A percentile compares a stretch with the other conserved stretches of the same genome.
Conservation (phyloP, 2,113 vertebrate species). For the Datnioides undecimradiatus region DNA sequence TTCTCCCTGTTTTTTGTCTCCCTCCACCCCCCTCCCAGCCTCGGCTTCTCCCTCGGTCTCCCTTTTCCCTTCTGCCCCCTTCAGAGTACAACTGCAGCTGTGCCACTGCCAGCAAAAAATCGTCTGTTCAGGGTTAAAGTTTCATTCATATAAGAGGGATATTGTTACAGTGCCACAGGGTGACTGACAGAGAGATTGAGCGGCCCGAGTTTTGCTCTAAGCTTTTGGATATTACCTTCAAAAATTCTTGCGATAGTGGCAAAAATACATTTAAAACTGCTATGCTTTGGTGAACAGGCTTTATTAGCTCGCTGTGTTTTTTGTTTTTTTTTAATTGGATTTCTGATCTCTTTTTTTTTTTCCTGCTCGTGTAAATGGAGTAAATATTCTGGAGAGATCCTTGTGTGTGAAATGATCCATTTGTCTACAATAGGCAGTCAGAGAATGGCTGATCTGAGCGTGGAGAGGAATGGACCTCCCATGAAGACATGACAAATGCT, state of each 20-base stretch:
- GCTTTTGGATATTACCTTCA: slow-evolving; percentile 48
- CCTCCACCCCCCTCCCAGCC: slow-evolving; percentile 1
- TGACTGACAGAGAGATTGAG: slow-evolving; percentile 46
- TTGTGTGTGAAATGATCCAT: slow-evolving; percentile 62
- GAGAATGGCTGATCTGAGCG: slow-evolving; percentile 47
- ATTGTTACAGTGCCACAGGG: slow-evolving; percentile 47
- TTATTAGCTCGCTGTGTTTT: slow-evolving; percentile 44
- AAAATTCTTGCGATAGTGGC: slow-evolving; percentile 26
- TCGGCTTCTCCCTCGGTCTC: background rate
- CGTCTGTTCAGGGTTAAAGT: slow-evolving; percentile 55
- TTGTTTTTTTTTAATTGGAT: slow-evolving; percentile 49
- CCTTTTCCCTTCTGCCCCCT: slow-evolving; percentile 21
- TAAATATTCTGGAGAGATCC: slow-evolving; percentile 52
- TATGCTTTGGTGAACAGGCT: slow-evolving; percentile 36
- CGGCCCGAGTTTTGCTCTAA: slow-evolving; percentile 23
- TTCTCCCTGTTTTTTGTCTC: slow-evolving; percentile 7
- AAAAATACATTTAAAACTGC: slow-evolving; percentile 46
- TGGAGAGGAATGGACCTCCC: slow-evolving; percentile 70
- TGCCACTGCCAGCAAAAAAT: slow-evolving; percentile 44
- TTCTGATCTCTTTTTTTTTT: slow-evolving; percentile 44
- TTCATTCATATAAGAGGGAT: slow-evolving; percentile 58
- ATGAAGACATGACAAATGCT: slow-evolving; percentile 77
- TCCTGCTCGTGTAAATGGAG: slow-evolving; percentile 34
- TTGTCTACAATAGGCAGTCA: slow-evolving; percentile 44
- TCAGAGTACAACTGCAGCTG: slow-evolving; percentile 48